Conservation (phyloP, 2,888 invertebrate genomes). For the Deilephila porcellus region DNA sequence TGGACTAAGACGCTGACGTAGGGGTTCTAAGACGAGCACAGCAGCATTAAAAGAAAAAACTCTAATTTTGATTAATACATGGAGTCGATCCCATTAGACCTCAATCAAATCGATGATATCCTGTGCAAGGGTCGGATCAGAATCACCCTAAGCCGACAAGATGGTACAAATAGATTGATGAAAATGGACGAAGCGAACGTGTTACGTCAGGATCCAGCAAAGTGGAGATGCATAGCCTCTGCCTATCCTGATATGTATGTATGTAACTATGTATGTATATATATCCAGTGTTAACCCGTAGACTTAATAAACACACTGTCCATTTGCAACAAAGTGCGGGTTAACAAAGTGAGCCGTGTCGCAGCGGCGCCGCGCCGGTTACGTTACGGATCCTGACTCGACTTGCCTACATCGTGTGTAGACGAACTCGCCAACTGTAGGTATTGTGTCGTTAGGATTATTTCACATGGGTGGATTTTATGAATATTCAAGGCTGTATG, state of each 20-base stretch:
- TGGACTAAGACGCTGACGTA: too few relatives aligned
- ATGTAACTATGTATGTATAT: too few relatives aligned
- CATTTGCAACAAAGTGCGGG: slow-evolving; percentile 11
- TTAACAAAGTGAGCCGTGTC: slow-evolving; percentile 9
- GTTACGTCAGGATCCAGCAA: too few relatives aligned
- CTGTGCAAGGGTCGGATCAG: too few relatives aligned
- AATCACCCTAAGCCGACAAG: background rate
- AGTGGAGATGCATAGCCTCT: background rate
- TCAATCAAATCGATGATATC: too few relatives aligned
- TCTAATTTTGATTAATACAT: too few relatives aligned
- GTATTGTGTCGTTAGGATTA: background rate
- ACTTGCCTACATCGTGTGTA: slow-evolving; percentile 15
- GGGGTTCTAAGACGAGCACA: too few relatives aligned
- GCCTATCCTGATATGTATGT: background rate
- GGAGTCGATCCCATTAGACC: too few relatives aligned
- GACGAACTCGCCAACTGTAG: slow-evolving; percentile 6
- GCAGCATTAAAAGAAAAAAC: too few relatives aligned
- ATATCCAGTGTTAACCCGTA: slow-evolving; percentile 2
- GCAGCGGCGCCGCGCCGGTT: slow-evolving; percentile 15
- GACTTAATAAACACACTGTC: background rate
- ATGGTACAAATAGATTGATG: background rate
- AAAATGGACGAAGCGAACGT: background rate
- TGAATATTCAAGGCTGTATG: background rate
- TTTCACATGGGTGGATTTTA: background rate
- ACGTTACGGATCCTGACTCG: slow-evolving; percentile 12